Evolutionary conservation across 2,113 vertebrate species (phyloP), one percentile per base, ranked within the genome.

Genomic region (Oreotragus oreotragus): DNA sequence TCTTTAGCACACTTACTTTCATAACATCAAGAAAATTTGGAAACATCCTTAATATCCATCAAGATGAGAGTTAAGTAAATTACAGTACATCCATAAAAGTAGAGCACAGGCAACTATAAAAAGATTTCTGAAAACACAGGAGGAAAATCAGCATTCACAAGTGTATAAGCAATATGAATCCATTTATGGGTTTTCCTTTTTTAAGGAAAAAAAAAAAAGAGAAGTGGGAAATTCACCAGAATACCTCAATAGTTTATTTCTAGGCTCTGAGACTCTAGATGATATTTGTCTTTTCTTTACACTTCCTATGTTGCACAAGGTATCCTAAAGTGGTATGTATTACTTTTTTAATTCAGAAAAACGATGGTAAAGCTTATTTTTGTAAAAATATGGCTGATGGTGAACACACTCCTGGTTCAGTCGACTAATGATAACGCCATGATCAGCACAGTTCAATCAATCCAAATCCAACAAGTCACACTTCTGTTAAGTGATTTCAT

Each of bases 51-150:
- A 87, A 93, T 70, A 90, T 53, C 73, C 55, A 97, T 64, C 47
- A 92, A 90, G 79, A 96, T 83, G 28, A 92, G 88, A 90, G 66
- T 62, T 87, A 84, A 92, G 60, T 88, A 96, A 94, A 96, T 88
- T 64, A 87, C 8, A 84, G 30, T 45, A 1, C 33, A 93, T 62
- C 39, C 23, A 3, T 45, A 23, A 49, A 81, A 94, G 70, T 2
- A 45, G 83, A 97, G 4, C n/a, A 96, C 5, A 49, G 23, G 51
- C 36, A 97, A 27, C 53, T 90, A 64, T 88, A 73, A 84, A 55
- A 84, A 60, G 80, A 57, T 43, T 73, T 97, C 55, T 94, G 88
- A 91, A 95, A 91, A 93, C 60, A 77, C 1, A 8, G 60, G 36
- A 19, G 14, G 36, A 25, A 53, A 84, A 87, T 60, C 25, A 88